Percentiles rank a stretch among this genome's conserved stretches.
These are phyloP conservation scores for Sialis fuliginosa DNA, from an alignment of 2,888 invertebrate species.

Conservation along the genomic window DNA sequence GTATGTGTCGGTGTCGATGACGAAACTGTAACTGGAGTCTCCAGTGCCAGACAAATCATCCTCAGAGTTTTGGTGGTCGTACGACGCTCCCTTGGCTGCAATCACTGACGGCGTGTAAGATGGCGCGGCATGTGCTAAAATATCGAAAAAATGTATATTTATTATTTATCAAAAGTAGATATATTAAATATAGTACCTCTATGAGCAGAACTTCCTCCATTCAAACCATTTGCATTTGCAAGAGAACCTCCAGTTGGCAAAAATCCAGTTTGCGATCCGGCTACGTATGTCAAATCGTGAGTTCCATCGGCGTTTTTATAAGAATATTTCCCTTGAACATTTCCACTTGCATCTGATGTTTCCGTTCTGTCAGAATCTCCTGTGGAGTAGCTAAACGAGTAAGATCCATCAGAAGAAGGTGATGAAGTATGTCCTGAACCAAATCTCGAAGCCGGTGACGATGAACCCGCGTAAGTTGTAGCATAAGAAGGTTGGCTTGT, in stretches of 20 bases:
- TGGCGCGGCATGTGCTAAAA: not conserved
- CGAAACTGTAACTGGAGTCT: slow-evolving; percentile 12
- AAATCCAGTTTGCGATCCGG: slow-evolving; percentile 12
- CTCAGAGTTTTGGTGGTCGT: not conserved
- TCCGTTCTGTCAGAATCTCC: slow-evolving; percentile 15
- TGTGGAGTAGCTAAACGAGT: slow-evolving; percentile 16
- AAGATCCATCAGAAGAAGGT: slow-evolving; percentile 14
- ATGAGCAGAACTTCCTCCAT: slow-evolving; percentile 3
- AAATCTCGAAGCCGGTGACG: not conserved
- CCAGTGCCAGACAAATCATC: slow-evolving; percentile 7
- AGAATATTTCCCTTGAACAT: slow-evolving; percentile 15
- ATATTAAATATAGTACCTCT: not conserved
- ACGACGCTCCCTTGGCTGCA: slow-evolving; percentile 6
- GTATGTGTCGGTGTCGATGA: slow-evolving; percentile 9
- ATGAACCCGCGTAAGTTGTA: not conserved
- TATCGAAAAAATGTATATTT: too few species aligned
- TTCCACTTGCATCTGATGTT: slow-evolving; percentile 15
- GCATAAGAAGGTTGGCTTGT: not conserved
- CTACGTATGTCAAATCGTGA: slow-evolving; percentile 13
- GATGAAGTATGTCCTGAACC: not conserved
- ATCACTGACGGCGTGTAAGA: slow-evolving; percentile 11
- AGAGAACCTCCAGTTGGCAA: slow-evolving; percentile 21
- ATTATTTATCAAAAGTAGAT: not conserved
- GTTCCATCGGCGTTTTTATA: slow-evolving; percentile 13
- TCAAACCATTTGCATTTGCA: slow-evolving; percentile 12